Evolutionary conservation across 1,140 invertebrate genomes (phyloP).

Genomic region (Amphibalanus amphitrite): DNA sequence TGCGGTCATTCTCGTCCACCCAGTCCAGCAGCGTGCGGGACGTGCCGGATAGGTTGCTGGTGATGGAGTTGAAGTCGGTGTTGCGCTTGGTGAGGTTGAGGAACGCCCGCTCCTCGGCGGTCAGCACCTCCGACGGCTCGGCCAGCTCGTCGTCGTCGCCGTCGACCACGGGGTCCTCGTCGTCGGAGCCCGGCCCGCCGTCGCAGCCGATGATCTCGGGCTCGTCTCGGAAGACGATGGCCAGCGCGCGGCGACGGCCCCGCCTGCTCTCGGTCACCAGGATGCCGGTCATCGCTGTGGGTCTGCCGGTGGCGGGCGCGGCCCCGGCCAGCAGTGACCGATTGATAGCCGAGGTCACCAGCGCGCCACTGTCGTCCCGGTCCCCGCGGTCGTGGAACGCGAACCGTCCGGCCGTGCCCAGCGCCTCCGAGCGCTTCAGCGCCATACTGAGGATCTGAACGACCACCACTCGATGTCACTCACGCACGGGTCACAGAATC

Average conservation of each 20-base stretch:
- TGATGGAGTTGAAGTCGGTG: slow-evolving; percentile 71
- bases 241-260: slow-evolving; percentile 12
- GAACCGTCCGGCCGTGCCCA: not conserved
- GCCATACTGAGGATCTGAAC: not conserved
- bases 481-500: not conserved
- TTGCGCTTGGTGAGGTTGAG: slow-evolving; percentile 61
- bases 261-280: slow-evolving; percentile 9
- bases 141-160: slow-evolving; percentile 34
- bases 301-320: not conserved
- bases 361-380: slow-evolving; percentile 14
- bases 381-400: slow-evolving; percentile 4
- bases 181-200: slow-evolving; percentile 46
- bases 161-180: slow-evolving; percentile 31
- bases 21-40: not conserved
- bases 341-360: slow-evolving; percentile 15
- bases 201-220: slow-evolving; percentile 64
- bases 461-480: not conserved
- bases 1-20: not conserved
- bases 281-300: not conserved
- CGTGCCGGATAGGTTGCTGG: slow-evolving; percentile 35
- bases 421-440: not conserved
- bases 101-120: slow-evolving; percentile 46
- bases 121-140: slow-evolving; percentile 19
- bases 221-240: slow-evolving; percentile 34
- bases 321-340: slow-evolving; percentile 8